Conservation (phyloP, 1,140 invertebrate species). For the Cyphomyrmex costatus region DNA sequence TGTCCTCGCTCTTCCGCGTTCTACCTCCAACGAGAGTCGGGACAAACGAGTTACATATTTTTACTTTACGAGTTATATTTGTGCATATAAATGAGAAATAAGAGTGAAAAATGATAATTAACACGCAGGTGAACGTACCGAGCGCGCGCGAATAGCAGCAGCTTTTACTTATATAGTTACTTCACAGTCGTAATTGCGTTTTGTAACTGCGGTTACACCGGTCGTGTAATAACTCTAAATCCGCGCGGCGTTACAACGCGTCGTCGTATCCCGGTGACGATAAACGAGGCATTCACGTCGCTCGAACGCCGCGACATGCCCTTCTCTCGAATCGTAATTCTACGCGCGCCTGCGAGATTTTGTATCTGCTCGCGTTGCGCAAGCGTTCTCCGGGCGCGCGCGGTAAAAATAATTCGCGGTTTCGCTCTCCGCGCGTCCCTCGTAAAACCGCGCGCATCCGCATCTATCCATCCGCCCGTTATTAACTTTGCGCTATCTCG, state of each 20-base stretch:
- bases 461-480: conserved; percentile 78
- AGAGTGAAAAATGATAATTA: conserved; percentile 45
- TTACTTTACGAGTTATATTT: neutral
- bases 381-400: neutral
- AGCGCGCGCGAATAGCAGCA: neutral
- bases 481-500: conserved; percentile 81
- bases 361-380: conserved; percentile 45
- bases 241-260: neutral
- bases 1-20: conserved; percentile 42
- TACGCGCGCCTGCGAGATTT: conserved; percentile 64
- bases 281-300: conserved; percentile 67
- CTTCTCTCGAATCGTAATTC: conserved; percentile 64
- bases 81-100: conserved; percentile 9
- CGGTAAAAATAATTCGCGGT: conserved; percentile 60
- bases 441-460: conserved; percentile 37
- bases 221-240: conserved; percentile 16
- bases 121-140: neutral
- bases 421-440: conserved; percentile 41
- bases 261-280: conserved; percentile 1
- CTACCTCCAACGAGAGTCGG: neutral
- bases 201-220: conserved; percentile 5
- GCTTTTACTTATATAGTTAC: neutral
- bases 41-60: neutral
- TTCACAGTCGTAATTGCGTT: conserved; percentile 17
- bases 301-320: conserved; percentile 52